Evolutionary conservation across 1,140 invertebrate species (phyloP).

Genomic region (Drosophila elegans): DNA sequence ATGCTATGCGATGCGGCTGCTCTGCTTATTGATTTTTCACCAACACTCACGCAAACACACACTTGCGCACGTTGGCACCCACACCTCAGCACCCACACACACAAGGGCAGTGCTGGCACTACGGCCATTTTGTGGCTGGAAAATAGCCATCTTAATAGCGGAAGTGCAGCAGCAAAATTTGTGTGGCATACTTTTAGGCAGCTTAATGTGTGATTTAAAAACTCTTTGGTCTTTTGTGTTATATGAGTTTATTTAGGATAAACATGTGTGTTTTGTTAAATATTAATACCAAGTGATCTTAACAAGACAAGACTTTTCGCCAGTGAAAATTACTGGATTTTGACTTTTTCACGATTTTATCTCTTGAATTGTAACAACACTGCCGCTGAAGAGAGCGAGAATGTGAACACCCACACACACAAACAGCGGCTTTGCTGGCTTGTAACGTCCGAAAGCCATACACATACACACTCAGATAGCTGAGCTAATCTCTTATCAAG

Average conservation of each 20-base stretch:
- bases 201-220: neutral
- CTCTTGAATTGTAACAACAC: constrained; percentile 6
- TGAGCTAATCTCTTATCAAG: constrained; percentile 76
- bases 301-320: too few relatives aligned
- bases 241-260: too few relatives aligned
- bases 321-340: too few relatives aligned
- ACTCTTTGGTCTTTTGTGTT: neutral
- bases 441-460: constrained; percentile 27
- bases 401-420: constrained; percentile 8
- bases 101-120: constrained; percentile 20
- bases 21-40: constrained; percentile 60
- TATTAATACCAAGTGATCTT: too few relatives aligned
- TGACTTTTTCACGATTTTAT: too few relatives aligned
- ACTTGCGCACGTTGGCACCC: constrained; percentile 7
- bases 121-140: constrained; percentile 19
- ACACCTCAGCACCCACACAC: constrained; percentile 4
- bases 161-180: constrained; percentile 23
- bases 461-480: constrained; percentile 18
- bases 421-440: constrained; percentile 15
- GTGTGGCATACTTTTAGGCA: neutral
- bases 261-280: too few relatives aligned
- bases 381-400: constrained; percentile 6
- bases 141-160: constrained; percentile 22
- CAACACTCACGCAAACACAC: constrained; percentile 31
- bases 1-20: constrained; percentile 30